These are phyloP conservation scores for Limnothrissa miodon DNA, from an alignment of 2,113 vertebrate species.

Conservation along the genomic window DNA sequence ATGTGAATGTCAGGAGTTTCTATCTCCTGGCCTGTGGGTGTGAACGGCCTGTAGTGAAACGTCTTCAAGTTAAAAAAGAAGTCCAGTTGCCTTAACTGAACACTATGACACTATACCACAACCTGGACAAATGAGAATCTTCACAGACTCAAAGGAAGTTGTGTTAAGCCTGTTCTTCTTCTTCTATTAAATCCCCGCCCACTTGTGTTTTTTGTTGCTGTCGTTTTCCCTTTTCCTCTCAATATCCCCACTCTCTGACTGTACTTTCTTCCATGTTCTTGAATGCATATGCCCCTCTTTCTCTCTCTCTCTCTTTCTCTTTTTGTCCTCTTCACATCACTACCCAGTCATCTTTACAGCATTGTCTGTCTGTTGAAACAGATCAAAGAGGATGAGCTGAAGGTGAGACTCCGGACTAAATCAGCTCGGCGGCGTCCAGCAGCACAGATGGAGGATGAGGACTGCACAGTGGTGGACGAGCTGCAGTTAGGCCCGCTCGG, in stretches of 20 bases:
- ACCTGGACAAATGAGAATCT: no score
- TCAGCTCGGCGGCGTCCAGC: conserved; percentile 55
- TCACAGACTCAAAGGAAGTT: no score
- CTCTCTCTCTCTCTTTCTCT: neutral
- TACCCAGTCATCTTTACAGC: neutral
- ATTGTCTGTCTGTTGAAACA: conserved; percentile 45
- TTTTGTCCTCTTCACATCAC: no score
- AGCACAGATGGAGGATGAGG: neutral
- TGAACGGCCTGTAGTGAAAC: no score
- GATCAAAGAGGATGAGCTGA: conserved; percentile 71
- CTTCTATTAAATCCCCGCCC: neutral
- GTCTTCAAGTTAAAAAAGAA: no score
- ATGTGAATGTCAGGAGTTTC: no score
- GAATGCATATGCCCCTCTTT: neutral
- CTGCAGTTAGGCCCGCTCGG: conserved; percentile 20
- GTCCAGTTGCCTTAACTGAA: no score
- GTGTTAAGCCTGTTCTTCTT: neutral
- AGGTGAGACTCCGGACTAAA: conserved; percentile 61
- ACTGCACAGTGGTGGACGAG: neutral
- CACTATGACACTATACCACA: no score
- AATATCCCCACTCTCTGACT: neutral
- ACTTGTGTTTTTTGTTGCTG: neutral
- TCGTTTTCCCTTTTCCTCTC: neutral
- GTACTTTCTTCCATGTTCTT: neutral
- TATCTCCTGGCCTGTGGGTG: no score